Evolutionary conservation across 2,797 vertebrate species (phyloP), one percentile per base, ranked within the genome.

Genomic region (Gallirallus australis): DNA sequence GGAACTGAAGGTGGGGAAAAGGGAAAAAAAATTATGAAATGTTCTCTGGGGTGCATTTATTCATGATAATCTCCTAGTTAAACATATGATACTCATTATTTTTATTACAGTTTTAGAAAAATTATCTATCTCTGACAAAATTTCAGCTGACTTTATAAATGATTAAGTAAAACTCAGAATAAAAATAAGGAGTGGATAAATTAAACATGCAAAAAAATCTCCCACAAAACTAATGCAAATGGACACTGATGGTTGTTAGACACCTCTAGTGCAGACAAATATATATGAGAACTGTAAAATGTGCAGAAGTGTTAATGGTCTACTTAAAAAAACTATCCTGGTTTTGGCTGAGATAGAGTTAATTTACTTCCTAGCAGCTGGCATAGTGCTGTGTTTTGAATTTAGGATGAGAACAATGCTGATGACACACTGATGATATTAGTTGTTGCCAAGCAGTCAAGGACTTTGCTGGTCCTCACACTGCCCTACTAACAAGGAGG

Each of bases 1-100:
- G 25, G 3, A 84, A 3, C 1, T 1, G 1, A 75, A 73, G 8
- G 23, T 31, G 45, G 16, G 47, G 30, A 73, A 95, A 87, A 64
- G 3, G 2, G 1, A 3, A 3, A 48, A 10, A 66, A 28, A 13
- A 39, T 18, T 3, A 57, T 7, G 2, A 60, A 21, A 15, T n/a
- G 1, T 64, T 78, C 42, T 47, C 21, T 48, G 24, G 39, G 15
- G 20, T 83, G 14, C 30, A 79, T 68, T 90, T 68, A 60, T 59
- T 89, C 28, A 33, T 56, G 0, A 24, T 52, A 54, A 65, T 42
- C 21, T 35, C 65, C 27, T 33, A 39, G n/a, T 57, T 75, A 92
- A 87, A 42, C 7, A 59, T 24, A 20, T 0, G 2, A 75, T 42
- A 72, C 7, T 72, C 39, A 6, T 31, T 4, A 73, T 60, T 80